Percentiles rank a stretch among this genome's conserved stretches.
Evolutionary conservation across 2,888 invertebrate species (phyloP).

Genomic region (Cremastinae sp.): DNA sequence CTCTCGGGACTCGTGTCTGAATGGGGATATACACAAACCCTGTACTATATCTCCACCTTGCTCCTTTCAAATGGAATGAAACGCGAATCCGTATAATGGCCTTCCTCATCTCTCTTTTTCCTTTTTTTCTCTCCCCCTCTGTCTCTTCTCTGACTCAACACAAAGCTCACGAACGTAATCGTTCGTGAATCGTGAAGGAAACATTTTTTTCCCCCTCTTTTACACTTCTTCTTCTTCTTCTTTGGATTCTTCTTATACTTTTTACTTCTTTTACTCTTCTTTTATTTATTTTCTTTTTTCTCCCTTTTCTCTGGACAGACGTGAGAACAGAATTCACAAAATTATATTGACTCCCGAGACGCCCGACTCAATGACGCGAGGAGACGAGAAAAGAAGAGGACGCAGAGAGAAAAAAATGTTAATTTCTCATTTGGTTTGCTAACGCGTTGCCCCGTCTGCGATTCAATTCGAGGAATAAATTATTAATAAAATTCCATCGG

Average conservation of each 20-base stretch:
- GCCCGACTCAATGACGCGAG: not conserved
- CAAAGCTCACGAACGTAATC: constrained; percentile 52
- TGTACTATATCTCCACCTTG: constrained; percentile 13
- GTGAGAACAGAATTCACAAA: not conserved
- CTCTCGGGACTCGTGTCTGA: constrained; percentile 37
- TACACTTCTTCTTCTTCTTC: not conserved
- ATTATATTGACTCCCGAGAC: too few species aligned
- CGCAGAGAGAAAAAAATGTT: too few species aligned
- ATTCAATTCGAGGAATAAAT: too few species aligned
- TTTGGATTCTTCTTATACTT: not conserved
- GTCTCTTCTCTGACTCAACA: constrained; percentile 48
- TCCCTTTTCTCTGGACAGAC: constrained; percentile 4
- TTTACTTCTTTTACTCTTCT: not conserved
- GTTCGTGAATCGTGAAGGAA: constrained; percentile 52
- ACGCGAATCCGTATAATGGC: constrained; percentile 50
- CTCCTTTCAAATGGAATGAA: constrained; percentile 43
- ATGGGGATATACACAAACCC: constrained; percentile 35
- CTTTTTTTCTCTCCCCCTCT: constrained; percentile 51
- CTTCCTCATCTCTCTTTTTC: constrained; percentile 54
- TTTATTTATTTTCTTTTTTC: too few species aligned
- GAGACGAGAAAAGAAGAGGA: not conserved
- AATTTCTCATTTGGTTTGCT: too few species aligned
- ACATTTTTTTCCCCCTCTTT: constrained; percentile 3
- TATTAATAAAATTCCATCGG: too few species aligned
- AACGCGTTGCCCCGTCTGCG: too few species aligned